These are phyloP conservation scores for Phallusia fumigata DNA, from an alignment of 23 tunicate genomes.

Conservation along the genomic window DNA sequence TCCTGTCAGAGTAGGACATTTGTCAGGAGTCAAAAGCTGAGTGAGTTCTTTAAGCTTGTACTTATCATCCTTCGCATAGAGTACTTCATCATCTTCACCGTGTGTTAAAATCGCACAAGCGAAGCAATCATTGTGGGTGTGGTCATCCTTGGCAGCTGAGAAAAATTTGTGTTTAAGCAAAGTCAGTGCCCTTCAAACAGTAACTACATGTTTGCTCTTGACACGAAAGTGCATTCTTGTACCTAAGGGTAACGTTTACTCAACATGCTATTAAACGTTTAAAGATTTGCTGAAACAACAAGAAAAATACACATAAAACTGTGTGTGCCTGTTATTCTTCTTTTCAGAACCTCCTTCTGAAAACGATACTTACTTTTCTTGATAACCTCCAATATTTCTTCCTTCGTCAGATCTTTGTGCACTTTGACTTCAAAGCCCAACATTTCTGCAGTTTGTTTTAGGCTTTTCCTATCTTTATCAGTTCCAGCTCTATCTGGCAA, in stretches of 20 bases:
- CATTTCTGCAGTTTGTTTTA: not conserved
- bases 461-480: not conserved
- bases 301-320: too few species aligned
- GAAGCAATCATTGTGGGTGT: slow-evolving; percentile 43
- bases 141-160: slow-evolving; percentile 38
- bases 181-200: too few species aligned
- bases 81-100: slow-evolving; percentile 40
- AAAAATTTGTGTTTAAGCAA: not conserved
- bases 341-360: too few species aligned
- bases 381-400: not conserved
- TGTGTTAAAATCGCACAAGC: slow-evolving; percentile 61
- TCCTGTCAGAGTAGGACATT: slow-evolving; percentile 57
- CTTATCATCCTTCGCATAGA: slow-evolving; percentile 40
- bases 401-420: not conserved
- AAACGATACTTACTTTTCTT: not conserved
- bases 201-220: too few species aligned
- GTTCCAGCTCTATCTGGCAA: not conserved
- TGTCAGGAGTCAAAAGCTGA: slow-evolving; percentile 31
- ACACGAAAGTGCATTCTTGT: too few species aligned
- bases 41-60: slow-evolving; percentile 34
- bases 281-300: too few species aligned
- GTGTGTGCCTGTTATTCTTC: too few species aligned
- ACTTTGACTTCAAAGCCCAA: not conserved
- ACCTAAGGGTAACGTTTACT: too few species aligned
- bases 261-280: too few species aligned